A percentile compares a stretch with the other conserved stretches of the same genome.
Evolutionary conservation across 2,113 vertebrate species (phyloP).

Genomic region (Tympanuchus pallidicinctus): DNA sequence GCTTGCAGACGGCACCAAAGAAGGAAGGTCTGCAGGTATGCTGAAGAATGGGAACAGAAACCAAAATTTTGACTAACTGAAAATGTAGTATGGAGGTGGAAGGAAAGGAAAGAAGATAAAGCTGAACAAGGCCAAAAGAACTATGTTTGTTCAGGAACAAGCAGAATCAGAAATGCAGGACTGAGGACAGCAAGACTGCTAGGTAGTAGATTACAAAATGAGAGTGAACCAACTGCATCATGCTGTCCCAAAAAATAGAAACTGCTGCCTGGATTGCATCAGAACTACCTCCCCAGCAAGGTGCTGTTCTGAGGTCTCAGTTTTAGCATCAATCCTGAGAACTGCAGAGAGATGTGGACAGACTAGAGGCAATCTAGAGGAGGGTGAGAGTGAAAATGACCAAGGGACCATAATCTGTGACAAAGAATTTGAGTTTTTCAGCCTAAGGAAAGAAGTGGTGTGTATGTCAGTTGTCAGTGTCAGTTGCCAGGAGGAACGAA

Average conservation of each 20-base stretch:
- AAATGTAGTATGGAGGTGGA: background rate
- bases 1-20: background rate
- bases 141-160: background rate
- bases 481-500: background rate
- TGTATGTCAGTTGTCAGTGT: background rate
- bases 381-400: background rate
- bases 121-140: constrained; percentile 8
- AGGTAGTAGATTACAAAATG: background rate
- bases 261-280: background rate
- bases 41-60: background rate
- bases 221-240: background rate
- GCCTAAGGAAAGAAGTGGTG: background rate
- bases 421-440: background rate
- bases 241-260: background rate
- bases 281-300: background rate
- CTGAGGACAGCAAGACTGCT: background rate
- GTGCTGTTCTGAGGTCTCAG: background rate
- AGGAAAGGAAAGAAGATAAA: background rate
- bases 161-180: background rate
- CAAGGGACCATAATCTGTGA: background rate
- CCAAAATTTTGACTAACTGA: constrained; percentile 7
- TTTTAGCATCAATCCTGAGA: background rate
- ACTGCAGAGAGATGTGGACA: background rate
- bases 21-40: background rate
- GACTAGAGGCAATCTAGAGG: background rate